Evolutionary conservation across 2,888 invertebrate species (phyloP).

Genomic region (Petrolisthes cinctipes): DNA sequence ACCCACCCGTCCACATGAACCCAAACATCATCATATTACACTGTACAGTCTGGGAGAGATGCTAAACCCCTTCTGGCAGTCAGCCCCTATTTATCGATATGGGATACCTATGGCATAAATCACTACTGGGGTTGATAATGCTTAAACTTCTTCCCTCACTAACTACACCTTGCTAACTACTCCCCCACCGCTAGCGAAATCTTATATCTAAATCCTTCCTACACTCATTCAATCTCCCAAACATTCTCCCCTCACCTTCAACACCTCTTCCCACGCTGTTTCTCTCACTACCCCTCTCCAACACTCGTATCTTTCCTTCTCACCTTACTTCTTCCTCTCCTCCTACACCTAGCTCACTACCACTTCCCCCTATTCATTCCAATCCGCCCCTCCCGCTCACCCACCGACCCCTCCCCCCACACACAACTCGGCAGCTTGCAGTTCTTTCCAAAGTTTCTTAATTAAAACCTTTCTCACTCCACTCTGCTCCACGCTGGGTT

Average conservation of each 20-base stretch:
- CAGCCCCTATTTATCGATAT: no score
- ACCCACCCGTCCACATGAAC: no score
- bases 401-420: neutral
- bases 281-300: neutral
- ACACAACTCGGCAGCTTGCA: conserved; percentile 11
- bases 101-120: no score
- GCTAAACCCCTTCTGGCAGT: no score
- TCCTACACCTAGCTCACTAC: neutral
- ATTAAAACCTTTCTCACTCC: conserved; percentile 48
- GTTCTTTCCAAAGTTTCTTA: conserved; percentile 48
- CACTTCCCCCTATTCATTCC: neutral
- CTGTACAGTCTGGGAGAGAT: no score
- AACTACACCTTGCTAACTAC: no score
- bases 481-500: conserved; percentile 18
- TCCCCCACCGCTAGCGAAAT: no score
- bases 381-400: neutral
- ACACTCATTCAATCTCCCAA: no score
- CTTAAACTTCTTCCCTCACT: no score
- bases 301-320: neutral
- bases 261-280: neutral
- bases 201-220: no score
- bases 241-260: neutral
- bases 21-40: no score
- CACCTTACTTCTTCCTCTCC: neutral
- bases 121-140: no score